Base-by-base conservation (phyloP, 1,140 invertebrate genomes). In the Holotrichia oblita region DNA sequence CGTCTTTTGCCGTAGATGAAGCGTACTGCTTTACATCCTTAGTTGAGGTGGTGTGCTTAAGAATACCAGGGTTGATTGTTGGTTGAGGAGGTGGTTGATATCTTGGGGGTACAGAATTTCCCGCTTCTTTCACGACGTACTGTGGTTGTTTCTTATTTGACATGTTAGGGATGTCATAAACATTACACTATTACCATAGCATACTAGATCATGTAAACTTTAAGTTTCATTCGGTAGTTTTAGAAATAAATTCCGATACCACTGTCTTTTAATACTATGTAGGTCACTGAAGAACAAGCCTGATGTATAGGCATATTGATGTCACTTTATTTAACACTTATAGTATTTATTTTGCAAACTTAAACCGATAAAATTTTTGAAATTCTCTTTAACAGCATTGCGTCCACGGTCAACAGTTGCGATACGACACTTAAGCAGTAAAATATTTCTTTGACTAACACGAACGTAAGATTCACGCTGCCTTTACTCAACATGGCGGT, bases 21-120 rank as follows among this genome's bases (percentile, higher is more conserved):
- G 79, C 61, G 77, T 81, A 83, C 40, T 40, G 76, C 74, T 83
- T 83, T 42, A 79, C 78, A 79, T 84, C 83, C 79, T 84, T 83
- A 6, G 82, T 61, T 27, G 61, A 64, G 8, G 61, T 64, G n/a
- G 84, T 86, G 81, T 90, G 87, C 80, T 91, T 91, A 3, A 91
- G 84, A 74, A 91, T 91, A 7, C 90, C 89, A 27, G 85, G 81
- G 41, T 75, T 82, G 61, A 20, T 84, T 41, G 86, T 85, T 3
- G 90, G 90, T 75, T 91, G 89, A 4, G 91, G 91, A 22, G 91
- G 91, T 55, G 91, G 91, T 81, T 92, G 91, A 82, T 92, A 92
- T n/a, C 91, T 87, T 34, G 91, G 91, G 59, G 91, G 91, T 80
- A 90, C 84, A 77, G 83, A 80, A 79, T 77, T 84, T 24, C 77